Base-by-base conservation (phyloP, 2,113 vertebrate genomes). In the Pollimyrus isidori region DNA sequence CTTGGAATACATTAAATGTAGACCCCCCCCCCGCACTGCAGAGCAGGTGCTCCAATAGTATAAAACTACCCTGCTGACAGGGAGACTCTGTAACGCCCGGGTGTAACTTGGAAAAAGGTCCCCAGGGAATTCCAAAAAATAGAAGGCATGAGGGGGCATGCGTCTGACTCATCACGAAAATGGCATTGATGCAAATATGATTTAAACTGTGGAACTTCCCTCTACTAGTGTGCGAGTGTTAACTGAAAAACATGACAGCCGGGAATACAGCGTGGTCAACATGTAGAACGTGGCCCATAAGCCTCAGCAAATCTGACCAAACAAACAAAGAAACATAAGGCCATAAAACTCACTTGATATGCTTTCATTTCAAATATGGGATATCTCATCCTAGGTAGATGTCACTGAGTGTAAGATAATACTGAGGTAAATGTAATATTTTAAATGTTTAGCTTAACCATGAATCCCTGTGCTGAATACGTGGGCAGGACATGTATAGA, bases 101-200 rank as follows among this genome's bases (percentile, higher is more conserved):
- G 26, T 19, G 73, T 50, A 52, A 76, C 26, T 4, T 13, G 26
- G 42, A 23, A 58, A 42, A 53, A 23, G 80, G 19, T 89, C 88
- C 88, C 88, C 50, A 62, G 88, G 88, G 88, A 89, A 89, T 89
- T 89, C 26, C n/a, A 48, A 87, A 87, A 53, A 56, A 53, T 58
- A 56, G 30, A 87, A 87, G 35, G 86, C 7, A 87, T 56, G 10
- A 35, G 35, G 49, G 4, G 50, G 30, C 49, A 53, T 30, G 62
- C 3, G 3, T 65, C 69, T 6, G 69, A 39, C 30, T 76, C 69
- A 76, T 76, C 69, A 80, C 15, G 5, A 42, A 42, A 80, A 80
- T 39, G 73, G 42, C 73, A 42, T 80, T 19, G 73, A 80, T 19
- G 11, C 35, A 19, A 80, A 80, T 80, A 17, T 1, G 6, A 15